These are phyloP conservation scores for Trogon surrucura DNA, from an alignment of 2,113 vertebrate species.

Conservation along the genomic window DNA sequence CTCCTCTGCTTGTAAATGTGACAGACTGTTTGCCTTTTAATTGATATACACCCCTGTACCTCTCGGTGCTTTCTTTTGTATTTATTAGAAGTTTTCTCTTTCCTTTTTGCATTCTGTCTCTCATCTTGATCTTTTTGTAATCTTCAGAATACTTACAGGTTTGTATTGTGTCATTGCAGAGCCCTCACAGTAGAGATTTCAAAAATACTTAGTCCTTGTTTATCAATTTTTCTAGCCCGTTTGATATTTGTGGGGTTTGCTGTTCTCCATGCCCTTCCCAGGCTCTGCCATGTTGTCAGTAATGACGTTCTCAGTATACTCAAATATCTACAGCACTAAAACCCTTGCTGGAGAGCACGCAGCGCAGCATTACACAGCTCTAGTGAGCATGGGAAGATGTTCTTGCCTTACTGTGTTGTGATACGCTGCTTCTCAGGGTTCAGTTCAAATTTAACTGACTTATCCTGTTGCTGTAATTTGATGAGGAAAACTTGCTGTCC, in stretches of 20 bases:
- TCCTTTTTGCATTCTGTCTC: not conserved
- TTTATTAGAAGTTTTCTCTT: not conserved
- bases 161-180: not conserved
- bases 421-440: conserved; percentile 14
- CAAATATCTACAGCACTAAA: not conserved
- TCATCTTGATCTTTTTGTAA: not conserved
- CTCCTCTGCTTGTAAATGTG: not conserved
- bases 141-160: not conserved
- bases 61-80: not conserved
- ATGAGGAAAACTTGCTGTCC: conserved; percentile 34
- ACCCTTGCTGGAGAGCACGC: not conserved
- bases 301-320: not conserved
- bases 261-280: not conserved
- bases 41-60: not conserved
- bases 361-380: not conserved
- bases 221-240: not conserved
- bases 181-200: not conserved
- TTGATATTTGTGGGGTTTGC: not conserved
- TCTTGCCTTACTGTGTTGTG: not conserved
- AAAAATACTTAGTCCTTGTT: not conserved
- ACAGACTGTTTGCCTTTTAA: not conserved
- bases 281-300: not conserved
- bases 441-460: conserved; percentile 31
- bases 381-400: not conserved
- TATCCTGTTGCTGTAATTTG: conserved; percentile 31